Evolutionary conservation across 1,140 invertebrate genomes (phyloP).

Genomic region (Thaumetopoea pityocampa): DNA sequence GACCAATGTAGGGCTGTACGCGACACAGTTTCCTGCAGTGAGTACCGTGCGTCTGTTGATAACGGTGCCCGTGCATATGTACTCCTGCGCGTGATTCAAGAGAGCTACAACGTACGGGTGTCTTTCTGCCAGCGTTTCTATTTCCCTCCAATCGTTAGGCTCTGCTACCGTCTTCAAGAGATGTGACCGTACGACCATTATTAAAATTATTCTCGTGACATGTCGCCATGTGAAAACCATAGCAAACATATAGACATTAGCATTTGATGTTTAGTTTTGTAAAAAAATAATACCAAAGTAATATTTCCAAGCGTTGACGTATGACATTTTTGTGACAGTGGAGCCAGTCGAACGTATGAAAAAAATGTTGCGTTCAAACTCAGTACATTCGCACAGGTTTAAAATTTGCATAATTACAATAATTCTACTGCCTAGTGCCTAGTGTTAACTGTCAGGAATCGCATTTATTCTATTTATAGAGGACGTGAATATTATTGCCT

Average conservation of each 20-base stretch:
- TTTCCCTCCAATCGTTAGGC: constrained; percentile 26
- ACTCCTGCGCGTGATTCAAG: constrained; percentile 28
- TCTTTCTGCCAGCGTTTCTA: constrained; percentile 43
- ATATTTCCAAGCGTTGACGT: constrained; percentile 5
- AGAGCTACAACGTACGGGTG: constrained; percentile 46
- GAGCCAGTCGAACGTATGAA: no score
- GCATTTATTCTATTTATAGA: no score
- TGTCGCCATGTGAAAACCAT: constrained; percentile 19
- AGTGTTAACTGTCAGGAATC: no score
- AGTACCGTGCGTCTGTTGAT: constrained; percentile 36
- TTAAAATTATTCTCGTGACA: constrained; percentile 8
- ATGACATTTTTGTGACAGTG: constrained; percentile 13
- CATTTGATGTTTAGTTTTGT: constrained; percentile 14
- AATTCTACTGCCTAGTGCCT: no score
- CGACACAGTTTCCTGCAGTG: constrained; percentile 41
- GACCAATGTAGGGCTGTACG: constrained; percentile 26
- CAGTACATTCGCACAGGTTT: no score
- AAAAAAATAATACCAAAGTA: constrained; percentile 1
- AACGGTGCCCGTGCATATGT: constrained; percentile 40
- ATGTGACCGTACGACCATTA: background rate
- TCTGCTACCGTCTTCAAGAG: background rate
- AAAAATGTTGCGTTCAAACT: no score
- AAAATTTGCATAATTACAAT: no score
- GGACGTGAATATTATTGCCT: no score
- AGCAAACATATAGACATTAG: constrained; percentile 8